Evolutionary conservation across 2,113 vertebrate species (phyloP).

Genomic region (Cariama cristata): DNA sequence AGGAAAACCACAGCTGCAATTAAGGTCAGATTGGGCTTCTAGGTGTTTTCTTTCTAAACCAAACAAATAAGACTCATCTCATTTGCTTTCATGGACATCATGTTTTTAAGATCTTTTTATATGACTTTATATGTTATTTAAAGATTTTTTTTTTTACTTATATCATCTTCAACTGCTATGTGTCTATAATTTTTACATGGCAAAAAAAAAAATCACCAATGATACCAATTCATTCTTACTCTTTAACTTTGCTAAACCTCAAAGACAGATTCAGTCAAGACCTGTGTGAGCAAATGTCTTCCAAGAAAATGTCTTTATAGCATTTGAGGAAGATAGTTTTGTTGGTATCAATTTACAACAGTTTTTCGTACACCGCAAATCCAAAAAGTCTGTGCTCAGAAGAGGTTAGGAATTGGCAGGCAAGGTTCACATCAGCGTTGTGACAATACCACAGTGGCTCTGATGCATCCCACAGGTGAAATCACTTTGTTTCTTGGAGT

Average conservation of each 20-base stretch:
- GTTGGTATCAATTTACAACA: not conserved
- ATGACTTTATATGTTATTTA: not conserved
- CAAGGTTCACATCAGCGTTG: not conserved
- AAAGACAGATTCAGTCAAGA: not conserved
- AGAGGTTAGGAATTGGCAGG: not conserved
- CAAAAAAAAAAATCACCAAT: not conserved
- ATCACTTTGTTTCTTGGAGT: not conserved
- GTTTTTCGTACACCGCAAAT: not conserved
- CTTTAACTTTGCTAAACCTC: not conserved
- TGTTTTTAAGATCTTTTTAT: not conserved
- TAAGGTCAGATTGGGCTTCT: not conserved
- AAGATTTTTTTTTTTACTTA: not conserved
- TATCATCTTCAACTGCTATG: not conserved
- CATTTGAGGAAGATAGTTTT: conserved; percentile 12
- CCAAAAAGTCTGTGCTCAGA: not conserved
- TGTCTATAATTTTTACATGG: not conserved
- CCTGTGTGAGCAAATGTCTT: not conserved
- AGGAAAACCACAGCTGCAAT: conserved; percentile 13
- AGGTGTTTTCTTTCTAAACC: conserved; percentile 21
- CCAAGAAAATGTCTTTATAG: not conserved
- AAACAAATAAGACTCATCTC: not conserved
- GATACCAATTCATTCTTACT: not conserved
- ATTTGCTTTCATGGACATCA: not conserved
- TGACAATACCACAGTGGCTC: not conserved
- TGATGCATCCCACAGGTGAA: not conserved